Evolutionary conservation across 2,888 invertebrate species (phyloP).

Genomic region (Ischnus inquisitorius): DNA sequence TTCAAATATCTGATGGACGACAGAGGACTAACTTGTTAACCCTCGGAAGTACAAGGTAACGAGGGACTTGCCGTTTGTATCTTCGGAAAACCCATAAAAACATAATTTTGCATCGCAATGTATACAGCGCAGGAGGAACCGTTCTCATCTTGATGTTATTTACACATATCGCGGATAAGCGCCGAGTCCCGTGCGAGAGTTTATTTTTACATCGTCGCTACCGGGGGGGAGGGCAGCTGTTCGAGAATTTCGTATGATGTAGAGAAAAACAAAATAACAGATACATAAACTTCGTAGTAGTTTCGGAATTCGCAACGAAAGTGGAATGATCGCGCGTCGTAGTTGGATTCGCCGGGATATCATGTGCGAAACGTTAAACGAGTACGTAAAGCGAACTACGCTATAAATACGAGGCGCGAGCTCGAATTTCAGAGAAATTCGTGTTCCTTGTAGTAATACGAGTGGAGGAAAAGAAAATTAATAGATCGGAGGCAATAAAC

Average conservation of each 20-base stretch:
- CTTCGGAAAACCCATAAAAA: slow-evolving; percentile 16
- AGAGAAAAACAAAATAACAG: slow-evolving; percentile 48
- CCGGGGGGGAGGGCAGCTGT: slow-evolving; percentile 58
- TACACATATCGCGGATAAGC: slow-evolving; percentile 6
- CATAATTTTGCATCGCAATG: slow-evolving; percentile 60
- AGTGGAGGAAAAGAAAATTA: not conserved
- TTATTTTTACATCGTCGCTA: slow-evolving; percentile 62
- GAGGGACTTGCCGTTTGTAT: not conserved
- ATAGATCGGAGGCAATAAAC: not conserved
- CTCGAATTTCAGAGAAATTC: not conserved
- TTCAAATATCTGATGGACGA: slow-evolving; percentile 82
- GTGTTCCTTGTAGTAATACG: not conserved
- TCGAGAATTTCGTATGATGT: slow-evolving; percentile 58
- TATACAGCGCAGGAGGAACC: not conserved
- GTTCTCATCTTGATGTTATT: not conserved
- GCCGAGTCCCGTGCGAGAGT: slow-evolving; percentile 22
- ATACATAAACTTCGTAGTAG: slow-evolving; percentile 37
- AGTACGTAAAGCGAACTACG: not conserved
- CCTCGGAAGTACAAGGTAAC: slow-evolving; percentile 80
- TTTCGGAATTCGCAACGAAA: slow-evolving; percentile 31
- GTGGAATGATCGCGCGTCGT: slow-evolving; percentile 10
- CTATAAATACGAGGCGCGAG: not conserved
- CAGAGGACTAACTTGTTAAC: slow-evolving; percentile 82
- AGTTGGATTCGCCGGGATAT: not conserved
- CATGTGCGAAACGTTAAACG: not conserved